Evolutionary conservation across 1,140 invertebrate genomes (phyloP).

Genomic region (Hestina assimilis): DNA sequence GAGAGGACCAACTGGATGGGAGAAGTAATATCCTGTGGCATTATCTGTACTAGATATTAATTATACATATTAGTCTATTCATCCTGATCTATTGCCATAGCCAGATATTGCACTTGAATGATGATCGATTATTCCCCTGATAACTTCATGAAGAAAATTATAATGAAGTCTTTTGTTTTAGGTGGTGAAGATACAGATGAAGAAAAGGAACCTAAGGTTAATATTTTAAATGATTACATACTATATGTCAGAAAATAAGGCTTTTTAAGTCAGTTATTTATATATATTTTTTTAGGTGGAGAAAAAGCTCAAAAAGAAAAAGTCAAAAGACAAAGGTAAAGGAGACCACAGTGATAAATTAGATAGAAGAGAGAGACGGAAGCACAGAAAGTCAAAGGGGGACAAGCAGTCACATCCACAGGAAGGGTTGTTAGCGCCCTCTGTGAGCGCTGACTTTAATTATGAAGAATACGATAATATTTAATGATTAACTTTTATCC

Average conservation of each 20-base stretch:
- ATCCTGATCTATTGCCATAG: too few species aligned
- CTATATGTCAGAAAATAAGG: too few species aligned
- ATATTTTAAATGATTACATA: slow-evolving; percentile 4
- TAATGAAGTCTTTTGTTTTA: slow-evolving; percentile 25
- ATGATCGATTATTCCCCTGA: too few species aligned
- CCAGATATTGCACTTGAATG: too few species aligned
- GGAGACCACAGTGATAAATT: slow-evolving; percentile 62
- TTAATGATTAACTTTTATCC: slow-evolving; percentile 32
- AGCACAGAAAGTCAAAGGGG: slow-evolving; percentile 63
- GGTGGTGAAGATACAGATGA: slow-evolving; percentile 65
- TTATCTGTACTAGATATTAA: too few species aligned
- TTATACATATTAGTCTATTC: too few species aligned
- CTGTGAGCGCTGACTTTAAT: slow-evolving; percentile 35
- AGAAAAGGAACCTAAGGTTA: slow-evolving; percentile 58
- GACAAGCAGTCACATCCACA: slow-evolving; percentile 58
- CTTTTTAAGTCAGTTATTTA: neutral
- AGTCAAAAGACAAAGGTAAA: slow-evolving; percentile 73
- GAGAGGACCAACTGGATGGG: too few species aligned
- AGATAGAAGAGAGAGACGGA: slow-evolving; percentile 67
- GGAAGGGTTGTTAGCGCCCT: slow-evolving; percentile 49
- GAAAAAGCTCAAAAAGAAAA: slow-evolving; percentile 77
- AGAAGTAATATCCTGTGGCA: too few species aligned
- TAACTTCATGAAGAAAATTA: neutral
- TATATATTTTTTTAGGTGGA: slow-evolving; percentile 35
- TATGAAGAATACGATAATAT: slow-evolving; percentile 69